These are phyloP conservation scores for Phyto melanocephala DNA, from an alignment of 2,888 invertebrate genomes.

Conservation along the genomic window DNA sequence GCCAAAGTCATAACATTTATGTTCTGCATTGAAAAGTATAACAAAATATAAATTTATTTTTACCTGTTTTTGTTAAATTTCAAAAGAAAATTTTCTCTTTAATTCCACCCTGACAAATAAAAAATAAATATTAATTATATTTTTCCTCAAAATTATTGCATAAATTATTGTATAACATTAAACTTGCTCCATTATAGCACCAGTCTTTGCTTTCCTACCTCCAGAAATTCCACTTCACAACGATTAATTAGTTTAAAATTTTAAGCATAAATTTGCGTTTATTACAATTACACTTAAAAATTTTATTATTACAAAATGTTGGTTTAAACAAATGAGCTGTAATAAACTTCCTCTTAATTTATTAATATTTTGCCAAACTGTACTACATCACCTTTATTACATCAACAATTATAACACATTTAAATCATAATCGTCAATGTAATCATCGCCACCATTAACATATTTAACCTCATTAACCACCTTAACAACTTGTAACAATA, in stretches of 20 bases:
- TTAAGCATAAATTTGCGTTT: background rate
- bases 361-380: conserved; percentile 32
- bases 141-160: too few species aligned
- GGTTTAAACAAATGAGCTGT: conserved; percentile 13
- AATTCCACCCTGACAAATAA: too few species aligned
- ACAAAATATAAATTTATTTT: too few species aligned
- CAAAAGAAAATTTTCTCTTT: too few species aligned
- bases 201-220: background rate
- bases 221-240: background rate
- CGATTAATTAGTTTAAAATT: background rate
- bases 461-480: conserved; percentile 7
- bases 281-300: background rate
- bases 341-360: conserved; percentile 7
- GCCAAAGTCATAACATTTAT: too few species aligned
- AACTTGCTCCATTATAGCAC: too few species aligned
- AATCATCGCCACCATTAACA: background rate
- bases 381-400: conserved; percentile 8
- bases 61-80: too few species aligned
- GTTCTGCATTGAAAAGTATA: too few species aligned
- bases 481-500: background rate
- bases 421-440: too few species aligned
- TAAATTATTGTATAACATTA: too few species aligned
- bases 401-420: background rate
- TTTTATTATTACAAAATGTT: background rate
- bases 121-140: too few species aligned